These are phyloP conservation scores for Megathymus violae DNA, from an alignment of 1,140 invertebrate genomes.

Conservation along the genomic window DNA sequence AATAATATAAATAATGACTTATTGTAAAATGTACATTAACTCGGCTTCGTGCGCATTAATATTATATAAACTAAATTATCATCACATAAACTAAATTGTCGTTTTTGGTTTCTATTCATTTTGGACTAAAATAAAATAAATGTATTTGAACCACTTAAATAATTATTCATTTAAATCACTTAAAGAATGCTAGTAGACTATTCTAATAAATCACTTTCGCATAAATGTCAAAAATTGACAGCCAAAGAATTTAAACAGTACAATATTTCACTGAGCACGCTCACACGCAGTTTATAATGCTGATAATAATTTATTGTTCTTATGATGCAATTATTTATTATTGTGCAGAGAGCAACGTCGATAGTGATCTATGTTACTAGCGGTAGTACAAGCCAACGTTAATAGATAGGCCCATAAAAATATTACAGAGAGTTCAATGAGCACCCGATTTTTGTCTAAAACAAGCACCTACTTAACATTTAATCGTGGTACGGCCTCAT, in stretches of 20 bases:
- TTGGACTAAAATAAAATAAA: no score
- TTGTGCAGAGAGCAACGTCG: conserved; percentile 26
- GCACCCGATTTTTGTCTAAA: not conserved
- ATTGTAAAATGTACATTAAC: no score
- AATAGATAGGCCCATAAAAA: conserved; percentile 10
- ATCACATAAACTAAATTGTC: no score
- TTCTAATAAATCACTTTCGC: conserved; percentile 31
- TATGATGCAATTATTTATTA: conserved; percentile 30
- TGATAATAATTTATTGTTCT: conserved; percentile 35
- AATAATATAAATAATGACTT: no score
- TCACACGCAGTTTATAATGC: conserved; percentile 32
- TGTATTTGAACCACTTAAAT: no score
- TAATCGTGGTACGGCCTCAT: no score
- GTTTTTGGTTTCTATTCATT: no score
- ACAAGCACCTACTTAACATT: no score
- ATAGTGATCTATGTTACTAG: conserved; percentile 29
- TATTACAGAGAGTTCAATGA: not conserved
- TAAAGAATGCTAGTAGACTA: no score
- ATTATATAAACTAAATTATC: no score
- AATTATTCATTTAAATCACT: no score
- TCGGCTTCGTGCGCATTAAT: no score
- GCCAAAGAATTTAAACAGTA: conserved; percentile 32
- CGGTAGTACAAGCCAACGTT: conserved; percentile 19
- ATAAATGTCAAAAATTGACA: conserved; percentile 21
- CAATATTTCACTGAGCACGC: conserved; percentile 26